Evolutionary conservation across 2,797 vertebrate species (phyloP).

Genomic region (Tapera naevia): DNA sequence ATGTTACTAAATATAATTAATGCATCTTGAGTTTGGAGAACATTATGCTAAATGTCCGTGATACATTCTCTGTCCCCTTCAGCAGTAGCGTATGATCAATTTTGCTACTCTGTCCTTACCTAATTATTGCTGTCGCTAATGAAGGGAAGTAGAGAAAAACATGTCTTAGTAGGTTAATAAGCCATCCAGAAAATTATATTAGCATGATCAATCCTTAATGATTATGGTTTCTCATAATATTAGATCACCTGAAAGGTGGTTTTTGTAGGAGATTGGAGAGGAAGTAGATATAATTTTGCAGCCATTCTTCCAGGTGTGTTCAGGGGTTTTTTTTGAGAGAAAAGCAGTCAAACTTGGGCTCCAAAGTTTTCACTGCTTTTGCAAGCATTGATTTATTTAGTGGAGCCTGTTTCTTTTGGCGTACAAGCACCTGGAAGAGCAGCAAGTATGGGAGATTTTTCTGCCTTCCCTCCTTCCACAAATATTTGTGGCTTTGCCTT

Average conservation of each 20-base stretch:
- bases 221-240: conserved; percentile 71
- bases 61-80: conserved; percentile 48
- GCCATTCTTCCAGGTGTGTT: conserved; percentile 26
- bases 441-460: not conserved
- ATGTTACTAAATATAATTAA: conserved; percentile 37
- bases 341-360: conserved; percentile 25
- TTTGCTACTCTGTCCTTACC: conserved; percentile 67
- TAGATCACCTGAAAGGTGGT: conserved; percentile 71
- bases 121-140: conserved; percentile 74
- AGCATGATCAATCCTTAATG: conserved; percentile 73
- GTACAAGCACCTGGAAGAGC: not conserved
- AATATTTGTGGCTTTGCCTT: conserved; percentile 35
- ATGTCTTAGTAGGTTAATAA: conserved; percentile 76
- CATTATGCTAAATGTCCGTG: conserved; percentile 39
- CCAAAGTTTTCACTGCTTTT: conserved; percentile 16
- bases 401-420: conserved; percentile 27
- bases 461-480: not conserved
- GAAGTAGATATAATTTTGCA: conserved; percentile 32
- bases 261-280: conserved; percentile 21
- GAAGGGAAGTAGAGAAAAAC: conserved; percentile 75
- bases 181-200: conserved; percentile 78
- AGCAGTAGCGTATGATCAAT: conserved; percentile 62
- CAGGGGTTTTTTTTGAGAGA: conserved; percentile 24
- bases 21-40: conserved; percentile 34
- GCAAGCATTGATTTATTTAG: conserved; percentile 16